Evolutionary conservation across 2,113 vertebrate genomes (phyloP).

Genomic region (Pseudorhombus dupliciocellatus): DNA sequence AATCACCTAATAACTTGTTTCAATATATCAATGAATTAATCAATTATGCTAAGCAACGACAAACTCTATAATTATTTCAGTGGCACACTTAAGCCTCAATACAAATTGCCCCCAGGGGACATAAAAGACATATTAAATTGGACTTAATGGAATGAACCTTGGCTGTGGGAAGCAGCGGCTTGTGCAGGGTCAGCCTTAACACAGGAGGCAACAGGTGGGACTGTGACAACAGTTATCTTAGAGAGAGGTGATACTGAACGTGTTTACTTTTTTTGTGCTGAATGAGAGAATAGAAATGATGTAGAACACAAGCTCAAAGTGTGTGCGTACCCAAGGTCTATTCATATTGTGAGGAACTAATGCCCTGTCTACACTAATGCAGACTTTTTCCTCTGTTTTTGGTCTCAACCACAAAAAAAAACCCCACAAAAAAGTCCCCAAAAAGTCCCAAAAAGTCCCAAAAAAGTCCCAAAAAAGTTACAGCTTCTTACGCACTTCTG

Average conservation of each 20-base stretch:
- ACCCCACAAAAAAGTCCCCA: background rate
- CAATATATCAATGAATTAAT: slow-evolving; percentile 36
- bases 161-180: background rate
- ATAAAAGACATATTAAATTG: slow-evolving; percentile 22
- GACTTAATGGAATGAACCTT: slow-evolving; percentile 2
- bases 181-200: background rate
- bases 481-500: no score
- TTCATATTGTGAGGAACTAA: background rate
- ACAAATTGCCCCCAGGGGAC: slow-evolving; percentile 31
- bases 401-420: background rate
- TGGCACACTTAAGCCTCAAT: background rate
- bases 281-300: background rate
- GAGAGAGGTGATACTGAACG: background rate
- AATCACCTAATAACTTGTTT: slow-evolving; percentile 15
- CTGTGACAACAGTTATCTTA: background rate
- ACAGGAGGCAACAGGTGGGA: background rate
- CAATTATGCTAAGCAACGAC: slow-evolving; percentile 15
- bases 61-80: slow-evolving; percentile 25
- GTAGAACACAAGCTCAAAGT: background rate
- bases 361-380: background rate
- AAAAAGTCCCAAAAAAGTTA: no score
- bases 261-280: background rate
- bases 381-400: background rate
- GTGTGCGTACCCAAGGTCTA: background rate
- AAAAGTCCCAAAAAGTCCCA: background rate